Evolutionary conservation across 2,113 vertebrate species (phyloP).

Genomic region (Thymallus thymallus): DNA sequence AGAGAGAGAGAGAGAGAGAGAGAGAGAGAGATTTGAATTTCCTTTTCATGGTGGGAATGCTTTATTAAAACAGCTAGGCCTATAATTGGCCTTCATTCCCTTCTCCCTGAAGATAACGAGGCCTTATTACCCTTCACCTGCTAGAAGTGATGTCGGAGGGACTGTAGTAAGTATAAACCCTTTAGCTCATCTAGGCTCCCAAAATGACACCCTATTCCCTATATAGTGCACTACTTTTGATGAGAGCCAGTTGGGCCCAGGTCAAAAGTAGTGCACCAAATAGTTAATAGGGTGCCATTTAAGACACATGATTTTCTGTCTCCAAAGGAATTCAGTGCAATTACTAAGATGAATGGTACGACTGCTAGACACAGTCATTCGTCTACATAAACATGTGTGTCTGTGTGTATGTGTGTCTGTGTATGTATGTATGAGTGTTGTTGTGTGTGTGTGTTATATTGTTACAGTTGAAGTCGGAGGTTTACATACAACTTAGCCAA

Average conservation of each 20-base stretch:
- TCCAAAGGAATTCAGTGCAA: slow-evolving; percentile 21
- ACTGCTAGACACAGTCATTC: background rate
- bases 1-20: background rate
- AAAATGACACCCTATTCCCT: slow-evolving; percentile 4
- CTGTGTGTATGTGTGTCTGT: too few species aligned
- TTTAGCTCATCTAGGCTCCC: too few species aligned
- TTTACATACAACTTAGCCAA: too few species aligned
- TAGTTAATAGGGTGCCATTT: too few species aligned
- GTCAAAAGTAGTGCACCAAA: too few species aligned
- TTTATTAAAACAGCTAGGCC: slow-evolving; percentile 8
- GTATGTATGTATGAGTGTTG: too few species aligned
- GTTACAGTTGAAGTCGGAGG: too few species aligned
- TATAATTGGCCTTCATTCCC: background rate
- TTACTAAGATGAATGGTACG: slow-evolving; percentile 75
- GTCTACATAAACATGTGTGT: too few species aligned
- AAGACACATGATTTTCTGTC: too few species aligned
- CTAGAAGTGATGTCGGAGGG: background rate
- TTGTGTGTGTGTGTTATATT: background rate
- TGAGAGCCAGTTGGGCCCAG: too few species aligned
- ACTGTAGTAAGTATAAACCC: too few species aligned
- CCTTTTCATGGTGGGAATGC: background rate
- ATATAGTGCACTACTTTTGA: too few species aligned
- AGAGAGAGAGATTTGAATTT: background rate
- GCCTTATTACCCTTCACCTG: background rate
- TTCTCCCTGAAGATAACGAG: background rate